These are phyloP conservation scores for Pachypeltis micranthus DNA, from an alignment of 1,140 invertebrate species.

Conservation along the genomic window DNA sequence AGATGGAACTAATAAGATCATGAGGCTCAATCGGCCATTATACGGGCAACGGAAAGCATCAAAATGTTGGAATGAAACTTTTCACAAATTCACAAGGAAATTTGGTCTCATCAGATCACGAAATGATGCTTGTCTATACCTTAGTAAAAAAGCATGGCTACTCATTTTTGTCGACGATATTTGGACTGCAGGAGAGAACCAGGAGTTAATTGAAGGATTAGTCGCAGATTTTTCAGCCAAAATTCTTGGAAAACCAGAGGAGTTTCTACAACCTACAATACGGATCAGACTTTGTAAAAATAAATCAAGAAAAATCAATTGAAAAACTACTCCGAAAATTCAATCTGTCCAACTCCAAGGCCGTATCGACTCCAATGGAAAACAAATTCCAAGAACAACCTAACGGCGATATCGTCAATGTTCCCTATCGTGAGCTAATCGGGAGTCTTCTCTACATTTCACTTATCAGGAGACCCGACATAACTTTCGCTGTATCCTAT, in stretches of 20 bases:
- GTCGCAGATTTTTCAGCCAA: neutral
- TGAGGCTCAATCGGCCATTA: neutral
- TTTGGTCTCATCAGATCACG: neutral
- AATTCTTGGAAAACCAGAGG: neutral
- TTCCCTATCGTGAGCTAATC: neutral
- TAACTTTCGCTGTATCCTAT: neutral
- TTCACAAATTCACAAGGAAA: neutral
- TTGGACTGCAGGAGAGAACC: neutral
- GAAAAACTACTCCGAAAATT: neutral
- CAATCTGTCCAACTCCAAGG: neutral
- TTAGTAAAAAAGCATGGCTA: neutral
- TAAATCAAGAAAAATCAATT: neutral
- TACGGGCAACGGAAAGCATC: neutral
- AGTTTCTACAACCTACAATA: neutral
- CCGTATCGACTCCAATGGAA: neutral
- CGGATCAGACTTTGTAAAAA: neutral
- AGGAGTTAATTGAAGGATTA: neutral
- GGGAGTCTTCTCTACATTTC: neutral
- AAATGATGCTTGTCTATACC: neutral
- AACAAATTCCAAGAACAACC: neutral
- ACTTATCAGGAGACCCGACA: neutral
- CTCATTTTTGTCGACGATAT: neutral
- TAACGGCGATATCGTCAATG: neutral
- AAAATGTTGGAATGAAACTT: neutral
- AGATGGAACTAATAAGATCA: neutral